Evolutionary conservation across 2,113 vertebrate genomes (phyloP).

Genomic region (Aix galericulata): DNA sequence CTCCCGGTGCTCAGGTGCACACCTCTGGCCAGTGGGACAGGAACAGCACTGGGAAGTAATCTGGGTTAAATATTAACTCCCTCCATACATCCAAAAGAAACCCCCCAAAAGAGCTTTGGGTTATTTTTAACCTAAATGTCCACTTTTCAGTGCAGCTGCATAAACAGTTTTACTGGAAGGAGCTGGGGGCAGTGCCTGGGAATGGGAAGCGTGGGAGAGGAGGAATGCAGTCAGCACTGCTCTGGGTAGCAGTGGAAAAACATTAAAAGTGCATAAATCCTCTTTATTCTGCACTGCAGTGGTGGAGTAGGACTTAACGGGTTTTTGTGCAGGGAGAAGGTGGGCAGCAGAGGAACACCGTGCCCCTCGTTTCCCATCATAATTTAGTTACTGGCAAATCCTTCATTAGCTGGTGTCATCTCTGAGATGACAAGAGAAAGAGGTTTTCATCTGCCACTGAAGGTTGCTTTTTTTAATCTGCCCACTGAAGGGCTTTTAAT

Average conservation of each 20-base stretch:
- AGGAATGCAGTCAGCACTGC: accelerated
- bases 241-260: not conserved
- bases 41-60: not conserved
- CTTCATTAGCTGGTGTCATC: not conserved
- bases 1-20: accelerated
- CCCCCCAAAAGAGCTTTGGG: not conserved
- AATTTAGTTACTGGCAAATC: not conserved
- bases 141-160: not conserved
- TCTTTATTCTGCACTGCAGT: not conserved
- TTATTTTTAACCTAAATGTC: not conserved
- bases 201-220: not conserved
- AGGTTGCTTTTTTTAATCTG: not conserved
- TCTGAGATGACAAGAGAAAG: not conserved
- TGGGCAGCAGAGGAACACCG: not conserved
- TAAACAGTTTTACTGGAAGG: not conserved
- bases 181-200: not conserved
- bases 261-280: not conserved
- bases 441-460: not conserved
- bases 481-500: not conserved
- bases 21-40: not conserved
- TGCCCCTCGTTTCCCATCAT: not conserved
- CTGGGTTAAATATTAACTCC: not conserved
- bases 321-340: not conserved
- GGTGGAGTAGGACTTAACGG: not conserved
- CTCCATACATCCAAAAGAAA: accelerated